Percentiles rank a stretch among this genome's conserved stretches.
Evolutionary conservation across 2,888 invertebrate genomes (phyloP).

Genomic region (Clepsis dumicolana): DNA sequence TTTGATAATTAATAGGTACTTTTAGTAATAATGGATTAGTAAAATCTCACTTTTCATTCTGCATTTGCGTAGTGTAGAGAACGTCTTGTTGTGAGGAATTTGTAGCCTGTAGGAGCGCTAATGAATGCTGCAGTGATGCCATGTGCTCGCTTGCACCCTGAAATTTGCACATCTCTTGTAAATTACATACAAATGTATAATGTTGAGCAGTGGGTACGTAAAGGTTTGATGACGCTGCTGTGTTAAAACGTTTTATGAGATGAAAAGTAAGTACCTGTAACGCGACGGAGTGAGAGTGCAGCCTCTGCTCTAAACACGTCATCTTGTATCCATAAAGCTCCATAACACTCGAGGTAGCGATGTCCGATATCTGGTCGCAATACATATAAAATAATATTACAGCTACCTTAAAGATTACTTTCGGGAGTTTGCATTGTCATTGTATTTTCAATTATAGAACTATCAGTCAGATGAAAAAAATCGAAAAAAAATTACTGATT

Average conservation of each 20-base stretch:
- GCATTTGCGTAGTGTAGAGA: conserved; percentile 78
- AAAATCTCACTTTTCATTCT: conserved; percentile 72
- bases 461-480: too few relatives aligned
- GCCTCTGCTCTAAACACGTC: conserved; percentile 79
- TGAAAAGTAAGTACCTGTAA: conserved; percentile 64
- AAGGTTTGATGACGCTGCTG: too few relatives aligned
- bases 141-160: conserved; percentile 83
- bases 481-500: too few relatives aligned
- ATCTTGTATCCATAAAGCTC: conserved; percentile 91
- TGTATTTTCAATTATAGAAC: too few relatives aligned
- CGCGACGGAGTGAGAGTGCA: conserved; percentile 76
- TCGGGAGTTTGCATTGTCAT: too few relatives aligned
- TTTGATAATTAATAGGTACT: neutral
- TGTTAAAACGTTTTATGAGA: too few relatives aligned
- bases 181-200: too few relatives aligned
- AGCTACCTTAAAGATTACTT: neutral
- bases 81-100: conserved; percentile 80
- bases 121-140: conserved; percentile 79
- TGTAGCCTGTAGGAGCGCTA: conserved; percentile 78
- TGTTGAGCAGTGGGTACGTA: too few relatives aligned
- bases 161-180: too few relatives aligned
- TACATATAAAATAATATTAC: neutral
- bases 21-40: neutral
- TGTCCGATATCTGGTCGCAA: conserved; percentile 70
- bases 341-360: conserved; percentile 89